These are phyloP conservation scores for Vanacampus margaritifer DNA, from an alignment of 2,113 vertebrate genomes.

Conservation along the genomic window DNA sequence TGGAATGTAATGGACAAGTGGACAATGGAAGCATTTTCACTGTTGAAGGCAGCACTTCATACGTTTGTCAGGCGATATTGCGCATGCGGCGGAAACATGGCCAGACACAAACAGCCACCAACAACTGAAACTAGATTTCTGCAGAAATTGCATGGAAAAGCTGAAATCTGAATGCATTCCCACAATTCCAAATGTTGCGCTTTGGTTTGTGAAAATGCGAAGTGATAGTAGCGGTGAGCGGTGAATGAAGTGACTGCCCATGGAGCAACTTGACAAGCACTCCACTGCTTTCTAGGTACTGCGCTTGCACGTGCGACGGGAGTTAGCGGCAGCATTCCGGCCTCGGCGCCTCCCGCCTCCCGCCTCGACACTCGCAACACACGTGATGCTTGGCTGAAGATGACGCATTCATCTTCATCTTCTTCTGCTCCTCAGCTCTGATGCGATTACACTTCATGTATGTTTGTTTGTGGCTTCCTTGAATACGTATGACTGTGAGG, in stretches of 20 bases:
- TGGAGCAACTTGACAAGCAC: neutral
- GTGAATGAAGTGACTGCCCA: neutral
- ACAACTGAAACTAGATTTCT: no score
- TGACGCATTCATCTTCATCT: neutral
- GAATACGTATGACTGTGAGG: neutral
- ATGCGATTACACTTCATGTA: neutral
- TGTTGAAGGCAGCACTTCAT: no score
- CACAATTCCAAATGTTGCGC: no score
- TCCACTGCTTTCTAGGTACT: neutral
- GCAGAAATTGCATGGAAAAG: no score
- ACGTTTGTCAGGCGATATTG: no score
- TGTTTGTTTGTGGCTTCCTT: neutral
- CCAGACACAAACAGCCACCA: no score
- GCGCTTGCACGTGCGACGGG: neutral
- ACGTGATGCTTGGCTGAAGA: neutral
- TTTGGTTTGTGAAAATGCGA: no score
- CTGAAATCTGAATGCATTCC: no score
- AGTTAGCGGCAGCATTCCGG: neutral
- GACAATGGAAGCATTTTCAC: constrained; percentile 12
- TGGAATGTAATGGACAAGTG: no score
- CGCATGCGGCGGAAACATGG: no score
- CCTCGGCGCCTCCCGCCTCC: neutral
- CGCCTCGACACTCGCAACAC: neutral
- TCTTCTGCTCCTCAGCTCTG: neutral
- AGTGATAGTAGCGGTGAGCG: no score